These are phyloP conservation scores for Hypocryptadius cinnamomeus DNA, from an alignment of 2,113 vertebrate genomes.

Conservation along the genomic window DNA sequence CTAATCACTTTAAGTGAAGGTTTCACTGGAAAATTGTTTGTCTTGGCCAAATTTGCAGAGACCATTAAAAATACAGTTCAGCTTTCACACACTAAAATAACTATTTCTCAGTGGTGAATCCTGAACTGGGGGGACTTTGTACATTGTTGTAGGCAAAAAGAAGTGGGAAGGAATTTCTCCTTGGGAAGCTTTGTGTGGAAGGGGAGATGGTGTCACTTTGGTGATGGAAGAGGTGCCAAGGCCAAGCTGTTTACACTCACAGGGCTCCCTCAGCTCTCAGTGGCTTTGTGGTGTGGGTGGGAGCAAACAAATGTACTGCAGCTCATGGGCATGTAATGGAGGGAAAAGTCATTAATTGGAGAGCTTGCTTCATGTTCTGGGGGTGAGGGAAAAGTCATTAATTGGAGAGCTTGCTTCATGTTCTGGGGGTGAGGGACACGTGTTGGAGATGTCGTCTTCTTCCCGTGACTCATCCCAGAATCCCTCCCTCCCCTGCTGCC, in stretches of 20 bases:
- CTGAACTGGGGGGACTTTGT: background rate
- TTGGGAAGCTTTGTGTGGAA: background rate
- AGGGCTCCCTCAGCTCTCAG: background rate
- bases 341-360: background rate
- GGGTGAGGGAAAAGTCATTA: background rate
- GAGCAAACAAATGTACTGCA: background rate
- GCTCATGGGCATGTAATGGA: background rate
- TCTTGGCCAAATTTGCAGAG: background rate
- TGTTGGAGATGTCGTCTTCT: background rate
- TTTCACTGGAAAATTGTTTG: background rate
- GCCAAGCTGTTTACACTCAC: background rate
- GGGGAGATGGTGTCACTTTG: background rate
- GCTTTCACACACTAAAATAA: background rate
- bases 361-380: background rate
- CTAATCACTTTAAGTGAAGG: background rate
- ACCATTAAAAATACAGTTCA: background rate
- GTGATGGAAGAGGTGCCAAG: background rate
- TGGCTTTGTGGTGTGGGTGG: background rate
- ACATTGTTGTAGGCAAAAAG: fast-evolving
- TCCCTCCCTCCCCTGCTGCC: background rate
- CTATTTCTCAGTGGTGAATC: background rate
- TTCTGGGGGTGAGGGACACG: background rate
- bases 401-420: background rate
- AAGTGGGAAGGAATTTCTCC: background rate
- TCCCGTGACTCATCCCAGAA: background rate